A percentile compares a stretch with the other conserved stretches of the same genome.
Evolutionary conservation across 2,888 invertebrate species (phyloP).

Genomic region (Drosophila merina): DNA sequence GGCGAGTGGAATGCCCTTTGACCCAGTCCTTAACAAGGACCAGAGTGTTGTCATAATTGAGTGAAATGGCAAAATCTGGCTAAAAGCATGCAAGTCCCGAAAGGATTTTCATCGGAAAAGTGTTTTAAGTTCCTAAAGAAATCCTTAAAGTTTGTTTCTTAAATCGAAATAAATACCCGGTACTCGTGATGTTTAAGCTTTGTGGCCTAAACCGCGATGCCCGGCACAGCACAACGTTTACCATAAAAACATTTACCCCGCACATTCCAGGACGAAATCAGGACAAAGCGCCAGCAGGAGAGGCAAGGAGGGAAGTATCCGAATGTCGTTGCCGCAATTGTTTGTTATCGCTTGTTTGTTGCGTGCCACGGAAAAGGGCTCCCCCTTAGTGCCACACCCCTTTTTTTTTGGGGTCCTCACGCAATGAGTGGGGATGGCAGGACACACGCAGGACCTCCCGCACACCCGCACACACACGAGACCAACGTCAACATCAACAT

Average conservation of each 20-base stretch:
- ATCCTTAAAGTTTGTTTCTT: too few relatives aligned
- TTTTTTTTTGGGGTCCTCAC: conserved; percentile 22
- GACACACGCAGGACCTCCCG: background rate
- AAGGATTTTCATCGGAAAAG: too few relatives aligned
- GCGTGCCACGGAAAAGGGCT: conserved; percentile 50
- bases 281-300: background rate
- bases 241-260: conserved; percentile 8
- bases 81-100: background rate
- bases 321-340: conserved; percentile 46
- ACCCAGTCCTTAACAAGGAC: conserved; percentile 5
- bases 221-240: background rate
- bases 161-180: too few relatives aligned
- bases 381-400: background rate
- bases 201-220: background rate
- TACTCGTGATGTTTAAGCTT: background rate
- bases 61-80: conserved; percentile 19
- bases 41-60: conserved; percentile 32
- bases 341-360: conserved; percentile 72
- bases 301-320: conserved; percentile 18
- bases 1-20: conserved; percentile 23
- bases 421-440: conserved; percentile 27
- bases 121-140: too few relatives aligned
- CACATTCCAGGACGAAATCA: conserved; percentile 5
- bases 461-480: conserved; percentile 36
- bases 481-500: conserved; percentile 53